Base-by-base conservation (phyloP, 2,797 vertebrate species). In the Arctocebus calabarensis region DNA sequence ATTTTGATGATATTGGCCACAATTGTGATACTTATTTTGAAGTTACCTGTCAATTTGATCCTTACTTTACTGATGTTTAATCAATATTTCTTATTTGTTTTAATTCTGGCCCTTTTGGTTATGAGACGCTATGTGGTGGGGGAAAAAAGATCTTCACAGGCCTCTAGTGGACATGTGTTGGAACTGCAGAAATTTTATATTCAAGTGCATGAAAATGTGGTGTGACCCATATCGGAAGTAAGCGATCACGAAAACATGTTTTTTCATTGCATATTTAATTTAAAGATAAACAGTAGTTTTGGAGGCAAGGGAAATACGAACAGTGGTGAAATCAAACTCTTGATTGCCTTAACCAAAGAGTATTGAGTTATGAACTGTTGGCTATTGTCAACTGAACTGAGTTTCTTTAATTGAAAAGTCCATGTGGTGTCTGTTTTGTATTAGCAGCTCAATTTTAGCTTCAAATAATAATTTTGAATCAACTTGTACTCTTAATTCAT, bases 81-180 rank as follows among this genome's bases (percentile, higher is more conserved):
- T 96, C 71, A 52, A 6, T 88, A 62, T 74, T 88, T 90, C 68
- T 79, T 57, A 37, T 66, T 96, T 92, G 70, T 85, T 48, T 85
- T 55, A 34, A 82, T 94, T 74, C 62, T 68, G 64, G 55, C 48
- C 52, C 14, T 92, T 94, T 64, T 40, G 87, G 29, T 92, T 57
- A 4, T 48, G n/a, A 82, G 37, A 40, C 27, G 2, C 25, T 32
- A 3, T 5, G 23, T 20, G 27, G 9, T 34, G 12, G 20, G 10
- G 91, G 86, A 96, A 97, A 97, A 86, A 96, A 98, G 98, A 93
- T 94, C 98, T 98, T 97, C 98, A 98, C 93, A 82, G 98, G 98
- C 98, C 98, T 98, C 98, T 98, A 98, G 98, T 19, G 98, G 98
- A 92, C 96, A 96, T 7, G 0, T 5, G 0, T 10, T 84, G 32